A percentile compares a stretch with the other conserved stretches of the same genome.
Conservation (phyloP, 2,888 invertebrate species). For the Drosophila stalkeri region DNA sequence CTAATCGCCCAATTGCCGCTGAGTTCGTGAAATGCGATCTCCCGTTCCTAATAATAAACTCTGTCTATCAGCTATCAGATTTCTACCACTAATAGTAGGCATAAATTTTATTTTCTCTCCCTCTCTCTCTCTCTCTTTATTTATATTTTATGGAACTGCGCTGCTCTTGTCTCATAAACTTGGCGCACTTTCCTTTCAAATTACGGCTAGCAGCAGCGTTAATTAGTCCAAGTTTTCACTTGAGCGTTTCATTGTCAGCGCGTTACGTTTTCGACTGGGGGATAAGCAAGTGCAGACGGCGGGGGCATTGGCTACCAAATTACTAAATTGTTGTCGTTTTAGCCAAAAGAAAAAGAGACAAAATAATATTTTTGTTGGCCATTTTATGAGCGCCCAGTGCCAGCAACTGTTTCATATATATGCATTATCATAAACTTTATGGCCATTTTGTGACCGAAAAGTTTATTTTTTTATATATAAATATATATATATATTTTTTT, state of each 20-base stretch:
- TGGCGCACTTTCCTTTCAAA: slow-evolving; percentile 58
- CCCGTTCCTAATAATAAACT: slow-evolving; percentile 45
- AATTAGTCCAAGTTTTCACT: slow-evolving; percentile 76
- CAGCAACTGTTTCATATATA: slow-evolving; percentile 47
- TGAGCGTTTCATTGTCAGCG: slow-evolving; percentile 47
- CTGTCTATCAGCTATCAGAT: slow-evolving; percentile 45
- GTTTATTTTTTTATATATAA: slow-evolving; percentile 21
- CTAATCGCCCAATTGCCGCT: slow-evolving; percentile 40
- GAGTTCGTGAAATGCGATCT: slow-evolving; percentile 51
- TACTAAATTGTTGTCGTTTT: slow-evolving; percentile 51
- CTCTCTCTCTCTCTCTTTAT: not conserved
- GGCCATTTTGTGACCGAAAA: slow-evolving; percentile 71
- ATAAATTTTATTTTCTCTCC: slow-evolving; percentile 40
- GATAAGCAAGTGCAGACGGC: not conserved
- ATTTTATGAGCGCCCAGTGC: slow-evolving; percentile 36
- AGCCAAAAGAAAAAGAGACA: slow-evolving; percentile 6
- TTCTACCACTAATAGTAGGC: slow-evolving; percentile 47
- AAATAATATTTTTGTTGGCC: slow-evolving; percentile 25
- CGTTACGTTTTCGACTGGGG: slow-evolving; percentile 27
- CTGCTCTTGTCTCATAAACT: slow-evolving; percentile 39
- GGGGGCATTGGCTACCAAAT: slow-evolving; percentile 26
- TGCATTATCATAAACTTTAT: slow-evolving; percentile 73
- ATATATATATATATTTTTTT: not conserved
- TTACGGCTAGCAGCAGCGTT: slow-evolving; percentile 55
- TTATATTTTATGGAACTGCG: slow-evolving; percentile 14